Conservation (phyloP, 2,113 vertebrate species). For the Poecilia latipinna region DNA sequence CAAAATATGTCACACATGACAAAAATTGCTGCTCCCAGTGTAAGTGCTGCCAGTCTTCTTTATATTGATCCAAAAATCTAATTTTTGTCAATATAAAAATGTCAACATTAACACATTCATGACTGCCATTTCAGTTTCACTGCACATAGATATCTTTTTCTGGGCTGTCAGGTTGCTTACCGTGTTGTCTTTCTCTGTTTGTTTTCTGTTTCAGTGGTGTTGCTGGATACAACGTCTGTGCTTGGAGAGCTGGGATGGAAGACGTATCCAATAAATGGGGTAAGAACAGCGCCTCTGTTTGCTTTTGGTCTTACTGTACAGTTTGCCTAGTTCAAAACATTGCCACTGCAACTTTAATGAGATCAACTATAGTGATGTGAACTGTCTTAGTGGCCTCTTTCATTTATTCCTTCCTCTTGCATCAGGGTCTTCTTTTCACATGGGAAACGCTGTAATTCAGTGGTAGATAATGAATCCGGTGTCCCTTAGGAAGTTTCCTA, state of each 20-base stretch:
- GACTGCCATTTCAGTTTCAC: constrained; percentile 63
- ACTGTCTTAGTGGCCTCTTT: constrained; percentile 11
- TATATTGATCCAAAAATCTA: constrained; percentile 62
- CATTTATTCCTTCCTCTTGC: constrained; percentile 37
- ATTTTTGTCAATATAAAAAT: constrained; percentile 55
- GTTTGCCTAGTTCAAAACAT: constrained; percentile 19
- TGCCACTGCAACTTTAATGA: constrained; percentile 16
- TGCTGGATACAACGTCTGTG: constrained; percentile 92
- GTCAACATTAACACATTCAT: constrained; percentile 57
- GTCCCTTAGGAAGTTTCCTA: constrained; percentile 39
- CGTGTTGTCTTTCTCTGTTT: constrained; percentile 21
- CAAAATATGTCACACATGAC: constrained; percentile 56
- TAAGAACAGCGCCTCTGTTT: constrained; percentile 76
- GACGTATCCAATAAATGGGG: constrained; percentile 94
- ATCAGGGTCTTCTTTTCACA: constrained; percentile 18
- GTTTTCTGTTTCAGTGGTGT: constrained; percentile 85
- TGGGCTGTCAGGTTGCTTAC: constrained; percentile 60
- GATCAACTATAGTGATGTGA: constrained; percentile 43
- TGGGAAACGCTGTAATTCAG: constrained; percentile 41
- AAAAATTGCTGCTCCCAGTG: constrained; percentile 33
- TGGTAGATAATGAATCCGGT: constrained; percentile 44
- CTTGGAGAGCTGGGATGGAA: constrained; percentile 95
- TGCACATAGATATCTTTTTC: constrained; percentile 42
- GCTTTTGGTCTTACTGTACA: constrained; percentile 5
- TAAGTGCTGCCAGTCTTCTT: constrained; percentile 20